Conservation (phyloP, 2,113 vertebrate genomes). For the Dendrocopos noguchii region DNA sequence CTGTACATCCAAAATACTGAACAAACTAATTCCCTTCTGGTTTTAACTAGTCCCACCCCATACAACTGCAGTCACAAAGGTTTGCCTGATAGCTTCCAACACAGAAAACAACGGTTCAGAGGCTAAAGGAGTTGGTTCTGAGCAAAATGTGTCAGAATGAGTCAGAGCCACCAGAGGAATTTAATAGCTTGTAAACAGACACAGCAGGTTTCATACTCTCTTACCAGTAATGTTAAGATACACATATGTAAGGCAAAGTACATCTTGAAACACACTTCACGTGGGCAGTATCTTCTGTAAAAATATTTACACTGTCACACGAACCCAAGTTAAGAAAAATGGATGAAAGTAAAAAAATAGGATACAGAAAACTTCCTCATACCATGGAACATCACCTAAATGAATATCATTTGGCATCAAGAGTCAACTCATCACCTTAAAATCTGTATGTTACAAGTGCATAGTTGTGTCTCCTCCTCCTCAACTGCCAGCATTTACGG, state of each 20-base stretch:
- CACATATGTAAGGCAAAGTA: constrained; percentile 78
- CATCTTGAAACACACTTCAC: constrained; percentile 73
- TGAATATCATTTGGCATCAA: constrained; percentile 72
- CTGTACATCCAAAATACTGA: constrained; percentile 44
- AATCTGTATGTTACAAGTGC: constrained; percentile 76
- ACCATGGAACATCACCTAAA: constrained; percentile 65
- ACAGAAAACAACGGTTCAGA: constrained; percentile 51
- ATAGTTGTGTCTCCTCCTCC: constrained; percentile 76
- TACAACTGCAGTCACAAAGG: not conserved
- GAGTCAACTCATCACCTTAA: constrained; percentile 72
- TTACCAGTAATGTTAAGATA: constrained; percentile 75
- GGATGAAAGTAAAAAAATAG: constrained; percentile 69
- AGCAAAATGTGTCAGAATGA: constrained; percentile 43
- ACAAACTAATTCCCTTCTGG: constrained; percentile 47
- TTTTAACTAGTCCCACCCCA: constrained; percentile 33
- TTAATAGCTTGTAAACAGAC: constrained; percentile 71
- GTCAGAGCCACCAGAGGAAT: constrained; percentile 58
- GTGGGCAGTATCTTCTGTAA: constrained; percentile 74
- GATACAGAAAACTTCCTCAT: constrained; percentile 73
- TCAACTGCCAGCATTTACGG: constrained; percentile 55
- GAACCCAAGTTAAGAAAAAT: constrained; percentile 73
- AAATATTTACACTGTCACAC: constrained; percentile 76
- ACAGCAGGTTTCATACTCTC: constrained; percentile 62
- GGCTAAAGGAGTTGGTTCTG: constrained; percentile 40
- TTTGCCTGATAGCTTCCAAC: constrained; percentile 1